Conservation (phyloP, 2,113 vertebrate species). For the Istiophorus platypterus region DNA sequence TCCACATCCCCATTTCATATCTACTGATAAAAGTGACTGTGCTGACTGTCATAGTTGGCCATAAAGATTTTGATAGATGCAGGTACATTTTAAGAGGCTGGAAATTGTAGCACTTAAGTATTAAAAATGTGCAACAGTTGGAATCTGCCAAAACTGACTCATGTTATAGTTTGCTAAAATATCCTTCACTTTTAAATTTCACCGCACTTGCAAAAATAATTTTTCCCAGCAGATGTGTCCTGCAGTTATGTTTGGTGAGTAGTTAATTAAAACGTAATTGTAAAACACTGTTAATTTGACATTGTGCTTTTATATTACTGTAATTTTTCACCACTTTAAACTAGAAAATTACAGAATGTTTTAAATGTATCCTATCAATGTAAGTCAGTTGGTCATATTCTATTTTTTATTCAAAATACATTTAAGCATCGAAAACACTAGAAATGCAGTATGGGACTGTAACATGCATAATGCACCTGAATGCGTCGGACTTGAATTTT, state of each 20-base stretch:
- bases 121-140: neutral
- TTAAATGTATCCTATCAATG: neutral
- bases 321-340: neutral
- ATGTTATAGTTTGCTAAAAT: neutral
- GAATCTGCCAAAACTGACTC: slow-evolving; percentile 16
- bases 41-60: neutral
- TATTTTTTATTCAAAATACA: neutral
- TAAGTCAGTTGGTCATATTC: neutral
- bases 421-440: neutral
- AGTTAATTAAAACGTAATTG: neutral
- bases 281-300: neutral
- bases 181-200: neutral
- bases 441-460: neutral
- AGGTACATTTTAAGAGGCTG: slow-evolving; percentile 2
- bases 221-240: neutral
- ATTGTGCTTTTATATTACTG: neutral
- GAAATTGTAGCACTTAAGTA: neutral
- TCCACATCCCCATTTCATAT: neutral
- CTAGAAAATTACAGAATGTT: too few species aligned
- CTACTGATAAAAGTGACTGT: neutral
- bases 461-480: neutral
- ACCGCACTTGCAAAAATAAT: neutral
- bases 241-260: neutral
- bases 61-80: slow-evolving; percentile 3
- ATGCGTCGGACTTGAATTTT: neutral